These are phyloP conservation scores for Eptesicus fuscus DNA, from an alignment of 2,113 vertebrate species.

Conservation along the genomic window DNA sequence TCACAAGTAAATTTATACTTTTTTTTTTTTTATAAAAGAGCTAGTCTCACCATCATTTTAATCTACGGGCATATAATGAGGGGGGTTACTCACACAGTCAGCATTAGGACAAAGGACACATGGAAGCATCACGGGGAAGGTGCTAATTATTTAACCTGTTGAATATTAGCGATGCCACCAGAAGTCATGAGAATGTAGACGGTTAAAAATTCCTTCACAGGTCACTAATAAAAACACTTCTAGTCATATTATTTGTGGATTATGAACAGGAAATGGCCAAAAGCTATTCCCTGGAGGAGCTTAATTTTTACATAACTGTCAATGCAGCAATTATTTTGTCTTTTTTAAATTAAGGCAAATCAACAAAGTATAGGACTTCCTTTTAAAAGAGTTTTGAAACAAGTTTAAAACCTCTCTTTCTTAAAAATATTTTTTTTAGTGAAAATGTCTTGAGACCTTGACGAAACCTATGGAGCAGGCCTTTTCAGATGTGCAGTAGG, in stretches of 20 bases:
- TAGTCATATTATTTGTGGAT: not conserved
- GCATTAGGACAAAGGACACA: not conserved
- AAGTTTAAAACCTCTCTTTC: conserved; percentile 44
- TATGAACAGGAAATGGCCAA: conserved; percentile 32
- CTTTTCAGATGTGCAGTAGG: not conserved
- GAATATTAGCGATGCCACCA: not conserved
- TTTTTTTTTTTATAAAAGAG: not conserved
- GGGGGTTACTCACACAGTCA: not conserved
- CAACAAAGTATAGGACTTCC: not conserved
- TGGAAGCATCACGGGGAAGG: not conserved
- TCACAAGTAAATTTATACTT: not conserved
- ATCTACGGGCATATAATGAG: rapidly evolving
- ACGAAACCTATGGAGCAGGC: conserved; percentile 44
- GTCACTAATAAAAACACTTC: conserved; percentile 3
- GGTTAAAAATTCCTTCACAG: not conserved
- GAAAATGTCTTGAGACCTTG: conserved; percentile 3
- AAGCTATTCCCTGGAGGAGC: not conserved
- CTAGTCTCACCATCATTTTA: not conserved
- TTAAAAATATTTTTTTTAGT: conserved; percentile 43
- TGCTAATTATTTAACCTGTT: not conserved
- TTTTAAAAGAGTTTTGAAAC: conserved; percentile 16
- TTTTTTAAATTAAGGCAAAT: not conserved
- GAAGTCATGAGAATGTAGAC: not conserved
- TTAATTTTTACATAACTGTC: conserved; percentile 31
- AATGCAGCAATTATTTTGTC: conserved; percentile 27